These are phyloP conservation scores for Coenonympha glycerion DNA, from an alignment of 2,888 invertebrate species.

Conservation along the genomic window DNA sequence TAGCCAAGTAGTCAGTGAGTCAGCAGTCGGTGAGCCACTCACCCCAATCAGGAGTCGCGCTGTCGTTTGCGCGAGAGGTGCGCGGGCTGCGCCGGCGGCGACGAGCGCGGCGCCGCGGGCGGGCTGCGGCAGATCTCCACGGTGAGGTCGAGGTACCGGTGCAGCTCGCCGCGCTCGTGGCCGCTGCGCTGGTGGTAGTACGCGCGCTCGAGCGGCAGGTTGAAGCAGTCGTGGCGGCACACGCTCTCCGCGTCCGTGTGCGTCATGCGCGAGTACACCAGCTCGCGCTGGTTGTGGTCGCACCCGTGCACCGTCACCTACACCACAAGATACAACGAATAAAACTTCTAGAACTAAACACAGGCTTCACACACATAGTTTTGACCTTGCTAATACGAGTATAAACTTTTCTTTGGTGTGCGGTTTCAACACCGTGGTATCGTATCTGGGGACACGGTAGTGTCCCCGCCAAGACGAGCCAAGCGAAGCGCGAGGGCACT, in stretches of 20 bases:
- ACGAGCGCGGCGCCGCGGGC: constrained; percentile 17
- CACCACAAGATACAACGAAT: background rate
- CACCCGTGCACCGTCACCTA: constrained; percentile 56
- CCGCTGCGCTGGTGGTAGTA: constrained; percentile 57
- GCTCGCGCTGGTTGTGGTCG: constrained; percentile 46
- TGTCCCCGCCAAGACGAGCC: too few species aligned
- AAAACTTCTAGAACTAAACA: too few species aligned
- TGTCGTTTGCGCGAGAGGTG: too few species aligned
- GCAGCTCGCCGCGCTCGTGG: constrained; percentile 52
- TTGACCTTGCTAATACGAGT: too few species aligned
- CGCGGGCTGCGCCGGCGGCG: too few species aligned
- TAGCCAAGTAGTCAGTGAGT: too few species aligned
- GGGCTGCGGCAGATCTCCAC: constrained; percentile 29
- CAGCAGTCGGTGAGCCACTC: too few species aligned
- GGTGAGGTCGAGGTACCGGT: constrained; percentile 40
- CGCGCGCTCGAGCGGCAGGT: constrained; percentile 58
- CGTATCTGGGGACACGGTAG: too few species aligned
- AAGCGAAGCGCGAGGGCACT: too few species aligned
- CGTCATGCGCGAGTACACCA: constrained; percentile 52
- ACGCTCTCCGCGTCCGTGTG: constrained; percentile 65
- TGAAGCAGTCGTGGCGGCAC: constrained; percentile 62
- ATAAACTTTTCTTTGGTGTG: too few species aligned
- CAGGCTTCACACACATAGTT: too few species aligned
- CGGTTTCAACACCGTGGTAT: too few species aligned
- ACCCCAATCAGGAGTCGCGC: constrained; percentile 32